Conservation (phyloP, 2,797 vertebrate species). For the Trematomus bernacchii region DNA sequence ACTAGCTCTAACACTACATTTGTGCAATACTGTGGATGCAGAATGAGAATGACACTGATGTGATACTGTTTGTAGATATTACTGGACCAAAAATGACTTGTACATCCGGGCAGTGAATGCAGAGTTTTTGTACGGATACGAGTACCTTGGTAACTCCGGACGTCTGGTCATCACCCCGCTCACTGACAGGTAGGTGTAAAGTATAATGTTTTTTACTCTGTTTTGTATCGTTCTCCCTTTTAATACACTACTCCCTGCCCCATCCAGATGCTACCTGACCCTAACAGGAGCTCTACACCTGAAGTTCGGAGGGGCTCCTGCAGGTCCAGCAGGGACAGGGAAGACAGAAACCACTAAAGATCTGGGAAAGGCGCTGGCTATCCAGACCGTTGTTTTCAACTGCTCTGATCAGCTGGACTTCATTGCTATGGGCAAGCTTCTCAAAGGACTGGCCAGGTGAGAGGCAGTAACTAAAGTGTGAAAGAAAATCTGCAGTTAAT, state of each 20-base stretch:
- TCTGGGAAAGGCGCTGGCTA: slow-evolving; percentile 93
- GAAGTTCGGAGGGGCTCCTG: slow-evolving; percentile 94
- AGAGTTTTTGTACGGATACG: slow-evolving; percentile 95
- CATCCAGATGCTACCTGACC: slow-evolving; percentile 92
- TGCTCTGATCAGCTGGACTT: slow-evolving; percentile 96
- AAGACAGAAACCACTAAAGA: slow-evolving; percentile 98
- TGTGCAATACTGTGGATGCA: slow-evolving; percentile 1
- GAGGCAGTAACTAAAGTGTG: slow-evolving; percentile 12
- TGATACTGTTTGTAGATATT: slow-evolving; percentile 85
- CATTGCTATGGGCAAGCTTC: slow-evolving; percentile 95
- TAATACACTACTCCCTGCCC: not conserved
- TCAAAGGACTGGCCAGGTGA: slow-evolving; percentile 95
- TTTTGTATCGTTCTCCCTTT: not conserved
- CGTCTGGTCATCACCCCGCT: slow-evolving; percentile 95
- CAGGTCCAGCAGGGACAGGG: slow-evolving; percentile 94
- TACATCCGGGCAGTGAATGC: slow-evolving; percentile 92
- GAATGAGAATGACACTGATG: slow-evolving; percentile 10
- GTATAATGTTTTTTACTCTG: not conserved
- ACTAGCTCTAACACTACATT: not conserved
- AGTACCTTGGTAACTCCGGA: slow-evolving; percentile 94
- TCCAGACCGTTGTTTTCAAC: slow-evolving; percentile 96
- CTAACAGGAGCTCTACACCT: slow-evolving; percentile 93
- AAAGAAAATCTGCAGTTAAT: not conserved
- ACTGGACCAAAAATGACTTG: slow-evolving; percentile 90
- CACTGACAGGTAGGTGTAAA: slow-evolving; percentile 90